Conservation (phyloP, 2,113 vertebrate species). For the Heloderma charlesbogerti region DNA sequence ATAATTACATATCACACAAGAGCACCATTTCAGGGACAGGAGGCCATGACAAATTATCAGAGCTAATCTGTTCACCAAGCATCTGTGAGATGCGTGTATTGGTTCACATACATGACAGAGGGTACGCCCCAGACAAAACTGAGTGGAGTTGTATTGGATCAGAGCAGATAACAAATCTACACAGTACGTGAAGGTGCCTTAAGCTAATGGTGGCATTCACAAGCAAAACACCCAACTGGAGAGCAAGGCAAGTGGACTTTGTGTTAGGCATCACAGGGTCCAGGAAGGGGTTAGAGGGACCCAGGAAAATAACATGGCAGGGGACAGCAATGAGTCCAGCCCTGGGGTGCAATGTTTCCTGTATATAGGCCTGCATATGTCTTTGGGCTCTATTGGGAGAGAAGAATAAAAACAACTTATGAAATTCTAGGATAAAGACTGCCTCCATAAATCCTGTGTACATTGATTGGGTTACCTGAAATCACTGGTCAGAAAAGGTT, state of each 20-base stretch:
- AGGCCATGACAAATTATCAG: not conserved
- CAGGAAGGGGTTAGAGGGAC: not conserved
- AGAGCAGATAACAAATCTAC: not conserved
- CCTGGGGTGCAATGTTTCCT: not conserved
- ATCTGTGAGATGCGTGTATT: not conserved
- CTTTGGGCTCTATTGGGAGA: not conserved
- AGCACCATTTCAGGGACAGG: not conserved
- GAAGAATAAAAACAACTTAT: not conserved
- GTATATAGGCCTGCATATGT: not conserved
- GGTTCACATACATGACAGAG: not conserved
- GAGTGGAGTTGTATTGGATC: not conserved
- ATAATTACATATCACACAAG: not conserved
- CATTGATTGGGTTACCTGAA: not conserved
- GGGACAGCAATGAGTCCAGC: not conserved
- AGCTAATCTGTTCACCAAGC: not conserved
- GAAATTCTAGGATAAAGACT: not conserved
- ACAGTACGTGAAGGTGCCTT: not conserved
- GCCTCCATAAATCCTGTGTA: not conserved
- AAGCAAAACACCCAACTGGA: not conserved
- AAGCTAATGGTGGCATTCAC: not conserved
- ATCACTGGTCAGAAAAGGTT: not conserved
- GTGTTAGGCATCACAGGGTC: not conserved
- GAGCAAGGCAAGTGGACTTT: not conserved
- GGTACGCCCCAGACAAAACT: slow-evolving; percentile 7
- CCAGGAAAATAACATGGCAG: not conserved